These are phyloP conservation scores for Eristalis pertinax DNA, from an alignment of 2,888 invertebrate genomes.

Conservation along the genomic window DNA sequence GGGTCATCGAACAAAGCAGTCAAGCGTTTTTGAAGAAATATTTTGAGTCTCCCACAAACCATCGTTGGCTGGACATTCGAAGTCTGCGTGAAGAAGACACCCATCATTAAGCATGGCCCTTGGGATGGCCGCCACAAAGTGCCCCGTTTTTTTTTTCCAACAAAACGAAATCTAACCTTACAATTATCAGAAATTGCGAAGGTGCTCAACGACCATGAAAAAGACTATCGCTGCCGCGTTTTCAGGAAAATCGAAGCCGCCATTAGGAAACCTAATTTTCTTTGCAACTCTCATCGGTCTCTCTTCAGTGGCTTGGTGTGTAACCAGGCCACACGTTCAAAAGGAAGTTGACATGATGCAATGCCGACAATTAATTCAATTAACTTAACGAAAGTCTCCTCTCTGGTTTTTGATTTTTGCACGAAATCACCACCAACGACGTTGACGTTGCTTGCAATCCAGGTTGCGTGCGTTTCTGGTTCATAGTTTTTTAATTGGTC, in stretches of 20 bases:
- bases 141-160: too few species aligned
- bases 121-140: not conserved
- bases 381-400: slow-evolving; percentile 65
- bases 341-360: slow-evolving; percentile 70
- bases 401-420: slow-evolving; percentile 44
- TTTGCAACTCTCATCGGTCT: too few species aligned
- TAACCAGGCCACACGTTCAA: slow-evolving; percentile 46
- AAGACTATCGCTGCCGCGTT: not conserved
- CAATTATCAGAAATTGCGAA: slow-evolving; percentile 61
- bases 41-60: not conserved
- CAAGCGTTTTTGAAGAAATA: slow-evolving; percentile 20
- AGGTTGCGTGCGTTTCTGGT: slow-evolving; percentile 60
- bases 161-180: slow-evolving; percentile 25
- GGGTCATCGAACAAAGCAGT: slow-evolving; percentile 51
- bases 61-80: not conserved
- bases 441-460: slow-evolving; percentile 18
- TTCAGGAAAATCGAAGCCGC: too few species aligned
- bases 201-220: slow-evolving; percentile 63
- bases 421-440: slow-evolving; percentile 9
- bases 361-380: slow-evolving; percentile 65
- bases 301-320: not conserved
- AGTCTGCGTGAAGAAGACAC: not conserved
- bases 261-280: slow-evolving; percentile 43
- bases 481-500: slow-evolving; percentile 56
- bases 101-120: not conserved